Evolutionary conservation across 2,113 vertebrate species (phyloP).

Genomic region (Rhipidura dahli): DNA sequence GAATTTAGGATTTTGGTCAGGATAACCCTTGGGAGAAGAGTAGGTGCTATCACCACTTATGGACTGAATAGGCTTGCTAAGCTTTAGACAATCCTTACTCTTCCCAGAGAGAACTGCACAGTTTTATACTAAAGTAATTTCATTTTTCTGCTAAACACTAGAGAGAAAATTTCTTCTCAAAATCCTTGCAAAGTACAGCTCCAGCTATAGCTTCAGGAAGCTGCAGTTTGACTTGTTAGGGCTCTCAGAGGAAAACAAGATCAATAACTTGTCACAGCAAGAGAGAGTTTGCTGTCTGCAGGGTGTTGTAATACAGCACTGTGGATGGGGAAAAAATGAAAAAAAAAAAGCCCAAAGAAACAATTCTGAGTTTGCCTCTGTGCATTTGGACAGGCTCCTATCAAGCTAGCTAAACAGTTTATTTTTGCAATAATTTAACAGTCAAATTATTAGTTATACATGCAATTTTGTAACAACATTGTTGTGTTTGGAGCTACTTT

Average conservation of each 20-base stretch:
- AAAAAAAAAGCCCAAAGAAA: not conserved
- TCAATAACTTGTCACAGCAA: slow-evolving; percentile 74
- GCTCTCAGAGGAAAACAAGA: slow-evolving; percentile 65
- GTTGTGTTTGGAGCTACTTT: not conserved
- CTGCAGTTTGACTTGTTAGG: slow-evolving; percentile 55
- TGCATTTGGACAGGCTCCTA: slow-evolving; percentile 29
- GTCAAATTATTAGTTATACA: slow-evolving; percentile 12
- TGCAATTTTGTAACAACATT: slow-evolving; percentile 15
- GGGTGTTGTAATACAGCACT: slow-evolving; percentile 29
- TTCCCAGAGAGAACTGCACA: not conserved
- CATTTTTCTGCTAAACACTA: not conserved
- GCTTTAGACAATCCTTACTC: not conserved
- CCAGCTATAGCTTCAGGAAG: slow-evolving; percentile 31
- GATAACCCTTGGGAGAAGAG: not conserved
- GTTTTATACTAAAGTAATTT: not conserved
- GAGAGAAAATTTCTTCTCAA: slow-evolving; percentile 13
- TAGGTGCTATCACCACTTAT: not conserved
- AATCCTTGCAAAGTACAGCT: slow-evolving; percentile 3
- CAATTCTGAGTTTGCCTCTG: slow-evolving; percentile 15
- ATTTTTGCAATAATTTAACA: slow-evolving; percentile 26
- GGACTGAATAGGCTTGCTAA: not conserved
- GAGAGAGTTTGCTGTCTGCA: slow-evolving; percentile 55
- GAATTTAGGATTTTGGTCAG: not conserved
- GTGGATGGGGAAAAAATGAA: not conserved
- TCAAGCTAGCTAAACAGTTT: slow-evolving; percentile 30